These are phyloP conservation scores for Felis chaus DNA, from an alignment of 2,113 vertebrate genomes.

Conservation along the genomic window DNA sequence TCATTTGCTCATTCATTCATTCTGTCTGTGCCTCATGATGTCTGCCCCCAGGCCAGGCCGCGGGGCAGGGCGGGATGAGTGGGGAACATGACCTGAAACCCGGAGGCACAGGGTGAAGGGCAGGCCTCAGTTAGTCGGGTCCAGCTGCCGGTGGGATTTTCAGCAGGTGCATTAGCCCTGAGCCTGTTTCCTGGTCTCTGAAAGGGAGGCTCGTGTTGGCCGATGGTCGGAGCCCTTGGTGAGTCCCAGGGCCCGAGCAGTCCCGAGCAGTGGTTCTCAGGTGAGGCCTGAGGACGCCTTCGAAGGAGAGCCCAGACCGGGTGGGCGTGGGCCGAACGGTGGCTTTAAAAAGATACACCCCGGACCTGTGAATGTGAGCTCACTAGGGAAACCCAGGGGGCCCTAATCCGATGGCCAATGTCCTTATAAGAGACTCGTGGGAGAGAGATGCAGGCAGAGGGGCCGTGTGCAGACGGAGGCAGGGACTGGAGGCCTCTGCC, in stretches of 20 bases:
- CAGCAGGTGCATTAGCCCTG: not conserved
- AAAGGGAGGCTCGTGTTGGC: not conserved
- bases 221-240: too few relatives aligned
- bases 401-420: too few relatives aligned
- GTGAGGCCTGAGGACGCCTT: not conserved
- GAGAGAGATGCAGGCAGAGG: rapidly evolving
- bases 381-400: not conserved
- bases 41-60: rapidly evolving
- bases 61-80: not conserved
- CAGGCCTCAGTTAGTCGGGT: rapidly evolving
- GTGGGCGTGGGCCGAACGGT: too few relatives aligned
- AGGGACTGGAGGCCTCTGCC: not conserved
- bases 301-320: not conserved
- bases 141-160: not conserved
- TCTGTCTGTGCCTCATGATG: not conserved
- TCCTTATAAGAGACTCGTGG: not conserved
- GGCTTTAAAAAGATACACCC: rapidly evolving
- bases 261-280: not conserved
- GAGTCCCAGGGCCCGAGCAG: not conserved
- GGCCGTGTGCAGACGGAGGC: rapidly evolving
- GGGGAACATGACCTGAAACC: rapidly evolving
- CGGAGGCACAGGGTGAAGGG: not conserved
- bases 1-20: not conserved
- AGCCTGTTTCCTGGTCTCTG: not conserved
- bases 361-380: not conserved